Percentiles rank a stretch among this genome's conserved stretches.
These are phyloP conservation scores for Zele albiditarsus DNA, from an alignment of 2,888 invertebrate species.

Conservation along the genomic window DNA sequence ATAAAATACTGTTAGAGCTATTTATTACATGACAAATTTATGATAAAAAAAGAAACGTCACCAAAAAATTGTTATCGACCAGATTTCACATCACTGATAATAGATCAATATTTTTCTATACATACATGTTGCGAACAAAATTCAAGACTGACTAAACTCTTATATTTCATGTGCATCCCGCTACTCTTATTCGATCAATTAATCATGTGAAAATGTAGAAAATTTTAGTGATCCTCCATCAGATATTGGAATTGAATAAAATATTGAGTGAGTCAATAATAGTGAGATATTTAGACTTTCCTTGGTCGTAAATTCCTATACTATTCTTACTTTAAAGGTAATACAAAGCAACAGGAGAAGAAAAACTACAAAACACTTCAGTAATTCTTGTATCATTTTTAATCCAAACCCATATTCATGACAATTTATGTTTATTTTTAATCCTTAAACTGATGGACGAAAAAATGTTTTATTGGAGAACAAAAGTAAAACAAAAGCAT, in stretches of 20 bases:
- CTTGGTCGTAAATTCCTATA: background rate
- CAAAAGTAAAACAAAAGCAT: constrained; percentile 29
- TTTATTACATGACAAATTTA: background rate
- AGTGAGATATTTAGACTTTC: background rate
- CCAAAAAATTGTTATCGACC: background rate
- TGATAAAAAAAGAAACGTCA: background rate
- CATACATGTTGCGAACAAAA: constrained; percentile 7
- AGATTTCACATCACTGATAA: background rate
- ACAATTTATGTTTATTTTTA: constrained; percentile 30
- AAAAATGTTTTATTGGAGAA: constrained; percentile 33
- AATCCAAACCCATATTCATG: constrained; percentile 27
- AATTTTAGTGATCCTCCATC: constrained; percentile 20
- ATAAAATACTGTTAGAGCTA: background rate
- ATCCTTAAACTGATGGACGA: constrained; percentile 31
- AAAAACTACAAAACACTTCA: constrained; percentile 1
- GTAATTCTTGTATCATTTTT: constrained; percentile 18
- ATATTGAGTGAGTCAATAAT: constrained; percentile 23
- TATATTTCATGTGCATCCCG: constrained; percentile 17
- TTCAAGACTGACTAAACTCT: constrained; percentile 35
- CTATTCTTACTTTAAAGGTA: background rate
- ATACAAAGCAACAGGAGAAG: background rate
- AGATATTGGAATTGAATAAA: constrained; percentile 30
- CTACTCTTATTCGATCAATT: constrained; percentile 11
- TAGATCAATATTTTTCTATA: constrained; percentile 39
- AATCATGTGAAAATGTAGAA: constrained; percentile 21